phyloP scores from a whole-genome alignment of 1,140 invertebrate species.

The Branchinecta lindahli region DNA sequence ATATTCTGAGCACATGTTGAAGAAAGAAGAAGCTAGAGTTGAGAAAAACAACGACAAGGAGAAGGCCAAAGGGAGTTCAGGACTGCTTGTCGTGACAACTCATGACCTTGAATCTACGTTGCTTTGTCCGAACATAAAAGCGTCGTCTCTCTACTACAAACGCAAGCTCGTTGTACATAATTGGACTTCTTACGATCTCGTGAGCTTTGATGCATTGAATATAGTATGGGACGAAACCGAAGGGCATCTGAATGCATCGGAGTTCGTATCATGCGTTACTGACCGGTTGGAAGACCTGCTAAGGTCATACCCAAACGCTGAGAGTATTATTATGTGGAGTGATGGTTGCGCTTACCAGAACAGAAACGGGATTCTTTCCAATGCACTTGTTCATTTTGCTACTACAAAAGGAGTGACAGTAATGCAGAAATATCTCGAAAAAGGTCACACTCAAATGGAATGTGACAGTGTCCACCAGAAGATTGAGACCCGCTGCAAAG shows the following conservation, averaged over 20 bases:
- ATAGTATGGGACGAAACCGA: constrained; percentile 23
- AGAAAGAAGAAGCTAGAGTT: constrained; percentile 25
- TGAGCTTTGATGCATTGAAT: constrained; percentile 14
- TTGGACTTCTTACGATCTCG: constrained; percentile 21
- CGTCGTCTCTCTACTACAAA: constrained; percentile 22
- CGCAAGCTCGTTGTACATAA: constrained; percentile 21
- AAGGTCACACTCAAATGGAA: constrained; percentile 32
- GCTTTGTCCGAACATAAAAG: constrained; percentile 22
- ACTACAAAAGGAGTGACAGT: constrained; percentile 24
- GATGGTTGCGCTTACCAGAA: constrained; percentile 30
- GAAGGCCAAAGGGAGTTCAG: constrained; percentile 12
- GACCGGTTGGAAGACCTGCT: constrained; percentile 11
- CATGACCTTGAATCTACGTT: constrained; percentile 11
- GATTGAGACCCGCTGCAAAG: constrained; percentile 21
- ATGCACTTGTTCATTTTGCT: constrained; percentile 25
- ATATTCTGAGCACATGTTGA: constrained; percentile 25
- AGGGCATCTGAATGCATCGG: constrained; percentile 21
- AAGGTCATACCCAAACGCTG: not conserved
- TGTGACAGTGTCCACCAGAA: constrained; percentile 26
- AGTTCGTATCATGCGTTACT: constrained; percentile 18
- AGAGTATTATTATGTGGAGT: constrained; percentile 23
- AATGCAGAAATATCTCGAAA: constrained; percentile 29
- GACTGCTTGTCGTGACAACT: not conserved
- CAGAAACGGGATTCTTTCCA: constrained; percentile 26
- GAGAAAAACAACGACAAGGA: constrained; percentile 28